Evolutionary conservation across 2,113 vertebrate genomes (phyloP).

Genomic region (Dendropsophus ebraccatus): DNA sequence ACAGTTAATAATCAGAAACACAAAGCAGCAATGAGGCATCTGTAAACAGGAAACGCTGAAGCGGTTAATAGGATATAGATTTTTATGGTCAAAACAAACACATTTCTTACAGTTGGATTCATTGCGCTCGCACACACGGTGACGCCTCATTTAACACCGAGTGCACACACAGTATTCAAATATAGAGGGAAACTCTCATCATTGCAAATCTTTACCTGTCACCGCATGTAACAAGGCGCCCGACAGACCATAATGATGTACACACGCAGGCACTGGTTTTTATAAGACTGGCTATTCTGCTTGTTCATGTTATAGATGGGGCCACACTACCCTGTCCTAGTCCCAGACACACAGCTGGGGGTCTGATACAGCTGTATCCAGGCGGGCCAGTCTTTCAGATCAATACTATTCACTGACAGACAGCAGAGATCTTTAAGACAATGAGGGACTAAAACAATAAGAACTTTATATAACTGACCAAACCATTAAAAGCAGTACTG

Average conservation of each 20-base stretch:
- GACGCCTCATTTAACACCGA: conserved; percentile 35
- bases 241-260: neutral
- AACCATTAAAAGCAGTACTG: too few species aligned
- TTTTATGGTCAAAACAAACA: conserved; percentile 42
- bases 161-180: conserved; percentile 11
- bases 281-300: too few species aligned
- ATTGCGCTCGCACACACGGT: conserved; percentile 12
- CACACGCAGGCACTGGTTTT: too few species aligned
- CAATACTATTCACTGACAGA: neutral
- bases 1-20: neutral
- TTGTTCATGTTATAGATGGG: too few species aligned
- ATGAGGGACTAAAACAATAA: too few species aligned
- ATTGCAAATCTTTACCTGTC: neutral
- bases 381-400: neutral
- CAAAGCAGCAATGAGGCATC: neutral
- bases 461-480: too few species aligned
- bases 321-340: too few species aligned
- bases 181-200: neutral
- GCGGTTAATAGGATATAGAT: conserved; percentile 44
- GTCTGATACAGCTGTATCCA: neutral
- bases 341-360: neutral
- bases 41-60: conserved; percentile 40
- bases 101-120: conserved; percentile 30
- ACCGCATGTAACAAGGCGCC: neutral
- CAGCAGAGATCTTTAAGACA: neutral